Evolutionary conservation across 1,140 invertebrate species (phyloP), one percentile per base, ranked within the genome.

Genomic region (Lasioglossum albipes): DNA sequence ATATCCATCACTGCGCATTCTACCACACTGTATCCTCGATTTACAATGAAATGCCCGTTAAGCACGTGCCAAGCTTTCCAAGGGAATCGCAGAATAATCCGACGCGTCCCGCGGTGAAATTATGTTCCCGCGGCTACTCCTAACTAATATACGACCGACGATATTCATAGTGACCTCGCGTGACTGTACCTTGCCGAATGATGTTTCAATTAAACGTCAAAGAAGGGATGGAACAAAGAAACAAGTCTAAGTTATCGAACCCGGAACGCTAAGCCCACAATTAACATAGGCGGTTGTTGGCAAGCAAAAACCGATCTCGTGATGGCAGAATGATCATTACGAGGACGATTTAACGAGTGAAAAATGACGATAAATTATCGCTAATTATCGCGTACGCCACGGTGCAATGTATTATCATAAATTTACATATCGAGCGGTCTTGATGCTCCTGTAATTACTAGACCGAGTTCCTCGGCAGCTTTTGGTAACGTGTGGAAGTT

Each of bases 381-480:
- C 42, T n/a, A 65, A 68, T 61, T 68, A 68, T 61, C 42, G 64
- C 65, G 54, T 61, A n/a, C 20, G 52, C 20, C 54, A 9, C 41
- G 22, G 45, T 18, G 20, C 36, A 16, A 2, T 4, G 16, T 12
- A 79, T 80, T 75, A 80, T 52, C 78, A 75, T 68, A 68, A 36
- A 75, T 75, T 75, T 75, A 27, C 72, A 69, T 64, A 75, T 80
- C 78, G 72, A 45, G 62, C 45, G 54, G n/a, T 75, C 67, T 66
- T 27, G 13, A 59, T n/a, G 36, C 27, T 45, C 42, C 52, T 59
- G 42, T 31, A 69, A 80, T 75, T 27, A 54, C 13, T 59, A 16
- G 27, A 22, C 36, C 22, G 41, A 2, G 18, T n/a, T 6, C 57
- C 57, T 0, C 57, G n/a, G 18, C 13, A 9, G 41, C 64, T 59